Base-by-base conservation (phyloP, 2,113 vertebrate genomes). In the Murina feae region DNA sequence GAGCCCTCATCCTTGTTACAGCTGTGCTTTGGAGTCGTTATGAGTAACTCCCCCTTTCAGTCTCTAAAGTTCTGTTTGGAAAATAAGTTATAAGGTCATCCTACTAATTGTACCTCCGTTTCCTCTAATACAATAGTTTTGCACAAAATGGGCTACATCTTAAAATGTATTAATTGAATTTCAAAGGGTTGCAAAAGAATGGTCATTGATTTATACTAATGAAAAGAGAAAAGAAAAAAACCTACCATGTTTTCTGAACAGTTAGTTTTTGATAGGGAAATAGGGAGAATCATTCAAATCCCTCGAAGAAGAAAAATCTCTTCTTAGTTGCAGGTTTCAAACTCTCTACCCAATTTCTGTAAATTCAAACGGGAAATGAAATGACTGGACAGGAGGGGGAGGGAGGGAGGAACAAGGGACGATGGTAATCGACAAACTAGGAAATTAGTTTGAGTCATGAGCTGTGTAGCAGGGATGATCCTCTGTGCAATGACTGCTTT, bases 371-470 rank as follows among this genome's bases (percentile, higher is more conserved):
- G 94, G 86, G 93, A 86, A 91, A 66, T 35, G 65, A 74, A 76
- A 81, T 78, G 66, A 49, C 32, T 39, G 82, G 81, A 93, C 68
- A 71, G 63, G 65, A 85, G 39, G 86, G 75, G 30, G 14, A 42
- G 39, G 49, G 30, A 21, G 49, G 51, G 65, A 86, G 87, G 81
- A 53, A 75, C 37, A 11, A 51, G 90, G 75, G 82, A 78, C 95
- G 68, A 6, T 69, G 78, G 69, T 75, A 80, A 95, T 89, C 75
- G 71, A 75, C 65, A 89, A 65, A 63, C 75, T 76, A 71, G 97
- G 60, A 96, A 96, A 93, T 95, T 71, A 94, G 93, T 23, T 74
- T 8, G 86, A 91, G 65, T 83, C 93, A 66, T 86, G 89, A 83
- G 89, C 93, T 89, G 91, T 86, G 83, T 53, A 35, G 79, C 18